These are phyloP conservation scores for Hemicordylus capensis DNA, from an alignment of 2,113 vertebrate genomes.

Conservation along the genomic window DNA sequence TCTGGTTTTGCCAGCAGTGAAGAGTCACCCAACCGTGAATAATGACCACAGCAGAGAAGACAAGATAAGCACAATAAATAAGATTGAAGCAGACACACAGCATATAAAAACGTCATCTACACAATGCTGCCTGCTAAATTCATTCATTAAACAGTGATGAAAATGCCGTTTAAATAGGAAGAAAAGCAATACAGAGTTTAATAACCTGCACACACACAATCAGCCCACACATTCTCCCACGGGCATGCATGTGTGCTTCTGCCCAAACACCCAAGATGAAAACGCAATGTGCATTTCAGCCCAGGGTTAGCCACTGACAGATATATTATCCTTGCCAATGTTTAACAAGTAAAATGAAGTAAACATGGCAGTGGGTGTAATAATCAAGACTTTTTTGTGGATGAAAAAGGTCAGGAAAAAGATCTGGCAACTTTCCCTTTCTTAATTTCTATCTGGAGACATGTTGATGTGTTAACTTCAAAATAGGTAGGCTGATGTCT, in stretches of 20 bases:
- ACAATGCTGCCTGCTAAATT: slow-evolving; percentile 44
- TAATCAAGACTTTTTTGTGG: background rate
- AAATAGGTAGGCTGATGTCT: background rate
- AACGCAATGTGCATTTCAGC: background rate
- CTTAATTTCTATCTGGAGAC: background rate
- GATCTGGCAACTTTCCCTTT: background rate
- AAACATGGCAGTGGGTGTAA: background rate
- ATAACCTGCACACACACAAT: slow-evolving; percentile 4
- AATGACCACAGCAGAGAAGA: slow-evolving; percentile 40
- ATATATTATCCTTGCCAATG: background rate
- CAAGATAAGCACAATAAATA: slow-evolving; percentile 53
- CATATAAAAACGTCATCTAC: slow-evolving; percentile 56
- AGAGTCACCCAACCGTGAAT: slow-evolving; percentile 43
- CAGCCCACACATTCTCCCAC: background rate
- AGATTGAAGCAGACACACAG: slow-evolving; percentile 53
- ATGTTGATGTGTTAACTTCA: background rate
- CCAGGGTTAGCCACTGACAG: background rate
- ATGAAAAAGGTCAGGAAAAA: too few species aligned
- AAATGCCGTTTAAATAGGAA: slow-evolving; percentile 42
- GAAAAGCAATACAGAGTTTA: slow-evolving; percentile 42
- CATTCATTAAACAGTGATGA: slow-evolving; percentile 61
- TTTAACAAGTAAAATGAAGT: background rate
- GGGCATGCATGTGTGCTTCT: accelerated
- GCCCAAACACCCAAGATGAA: background rate
- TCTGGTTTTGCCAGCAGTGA: slow-evolving; percentile 37